These are phyloP conservation scores for Campylomormyrus numenius DNA, from an alignment of 2,113 vertebrate genomes.

Conservation along the genomic window DNA sequence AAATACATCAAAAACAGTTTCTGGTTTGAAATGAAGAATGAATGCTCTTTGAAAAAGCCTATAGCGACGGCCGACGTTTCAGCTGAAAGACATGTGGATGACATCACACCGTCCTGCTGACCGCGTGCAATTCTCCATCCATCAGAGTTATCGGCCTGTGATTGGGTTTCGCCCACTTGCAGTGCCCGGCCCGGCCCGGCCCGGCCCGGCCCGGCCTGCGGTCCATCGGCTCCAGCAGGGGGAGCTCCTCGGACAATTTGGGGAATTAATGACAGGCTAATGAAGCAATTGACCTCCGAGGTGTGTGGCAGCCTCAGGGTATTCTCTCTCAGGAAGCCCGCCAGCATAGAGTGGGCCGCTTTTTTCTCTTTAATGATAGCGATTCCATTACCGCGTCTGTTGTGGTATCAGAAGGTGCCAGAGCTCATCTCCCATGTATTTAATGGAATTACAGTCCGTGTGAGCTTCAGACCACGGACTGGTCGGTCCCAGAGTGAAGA, in stretches of 20 bases:
- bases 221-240: not conserved
- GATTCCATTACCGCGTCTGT: not conserved
- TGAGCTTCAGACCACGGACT: not conserved
- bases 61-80: not conserved
- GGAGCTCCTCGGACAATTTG: not conserved
- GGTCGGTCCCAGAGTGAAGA: not conserved
- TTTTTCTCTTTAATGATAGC: not conserved
- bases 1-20: not conserved
- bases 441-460: not conserved
- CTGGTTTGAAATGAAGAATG: not conserved
- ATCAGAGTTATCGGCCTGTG: conserved; percentile 5
- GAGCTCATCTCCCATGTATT: not conserved
- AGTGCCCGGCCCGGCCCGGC: not conserved
- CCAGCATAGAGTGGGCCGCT: no score
- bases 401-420: not conserved
- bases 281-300: not conserved
- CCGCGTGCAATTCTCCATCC: not conserved
- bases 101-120: not conserved
- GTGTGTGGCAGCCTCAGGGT: not conserved
- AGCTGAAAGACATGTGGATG: not conserved
- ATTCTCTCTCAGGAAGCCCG: not conserved
- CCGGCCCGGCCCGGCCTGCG: not conserved
- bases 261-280: not conserved
- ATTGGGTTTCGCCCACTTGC: not conserved
- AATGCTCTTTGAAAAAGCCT: not conserved